Evolutionary conservation across 2,888 invertebrate genomes (phyloP).

Genomic region (Chironomus riparius): DNA sequence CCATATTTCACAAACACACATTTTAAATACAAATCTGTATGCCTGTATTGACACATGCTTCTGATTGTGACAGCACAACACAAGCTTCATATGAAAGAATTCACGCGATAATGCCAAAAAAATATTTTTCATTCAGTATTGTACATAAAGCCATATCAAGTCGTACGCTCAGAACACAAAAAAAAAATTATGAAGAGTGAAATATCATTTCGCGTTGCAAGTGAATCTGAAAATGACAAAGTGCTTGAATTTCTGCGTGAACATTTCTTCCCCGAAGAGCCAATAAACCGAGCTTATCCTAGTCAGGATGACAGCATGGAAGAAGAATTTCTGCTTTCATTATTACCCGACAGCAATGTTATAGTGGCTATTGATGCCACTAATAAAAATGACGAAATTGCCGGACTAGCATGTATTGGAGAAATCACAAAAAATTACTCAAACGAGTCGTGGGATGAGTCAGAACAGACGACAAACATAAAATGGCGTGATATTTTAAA

Average conservation of each 20-base stretch:
- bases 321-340: not conserved
- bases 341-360: conserved; percentile 8
- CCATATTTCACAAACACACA: no score
- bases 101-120: not conserved
- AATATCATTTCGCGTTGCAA: not conserved
- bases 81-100: no score
- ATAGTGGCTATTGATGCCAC: conserved; percentile 5
- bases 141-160: not conserved
- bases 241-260: conserved; percentile 1
- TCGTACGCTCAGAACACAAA: not conserved
- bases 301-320: conserved; percentile 12
- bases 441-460: conserved; percentile 14
- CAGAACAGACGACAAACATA: conserved; percentile 3
- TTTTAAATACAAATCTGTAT: no score
- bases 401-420: not conserved
- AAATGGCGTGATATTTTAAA: conserved; percentile 23
- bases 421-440: conserved; percentile 15
- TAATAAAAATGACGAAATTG: not conserved
- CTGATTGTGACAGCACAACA: no score
- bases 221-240: not conserved
- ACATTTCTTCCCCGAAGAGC: conserved; percentile 9
- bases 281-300: conserved; percentile 8
- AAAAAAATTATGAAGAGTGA: not conserved
- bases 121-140: not conserved
- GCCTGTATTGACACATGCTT: no score